phyloP scores from a whole-genome alignment of 2,797 vertebrate genomes.

The Acanthiza pusilla region DNA sequence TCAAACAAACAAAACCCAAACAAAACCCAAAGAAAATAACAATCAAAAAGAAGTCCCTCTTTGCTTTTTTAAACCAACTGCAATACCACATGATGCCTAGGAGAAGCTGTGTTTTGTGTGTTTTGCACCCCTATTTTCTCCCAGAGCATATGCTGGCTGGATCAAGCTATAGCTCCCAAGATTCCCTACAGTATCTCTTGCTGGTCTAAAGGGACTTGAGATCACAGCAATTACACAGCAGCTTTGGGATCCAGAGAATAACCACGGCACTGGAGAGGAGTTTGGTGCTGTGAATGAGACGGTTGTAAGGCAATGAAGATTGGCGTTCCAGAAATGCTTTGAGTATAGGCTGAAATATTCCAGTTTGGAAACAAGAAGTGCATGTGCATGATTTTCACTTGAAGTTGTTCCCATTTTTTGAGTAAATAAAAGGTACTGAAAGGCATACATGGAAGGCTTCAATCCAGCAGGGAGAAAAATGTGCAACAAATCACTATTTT shows the following conservation, averaged over 20 bases:
- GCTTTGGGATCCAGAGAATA: background rate
- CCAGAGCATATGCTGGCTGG: background rate
- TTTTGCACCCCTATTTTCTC: background rate
- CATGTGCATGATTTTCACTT: background rate
- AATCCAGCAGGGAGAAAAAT: background rate
- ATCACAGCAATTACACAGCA: background rate
- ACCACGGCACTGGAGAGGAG: background rate
- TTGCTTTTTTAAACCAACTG: background rate
- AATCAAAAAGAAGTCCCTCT: fast-evolving
- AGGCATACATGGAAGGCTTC: background rate
- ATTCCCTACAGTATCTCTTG: background rate
- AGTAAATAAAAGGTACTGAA: background rate
- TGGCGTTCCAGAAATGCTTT: fast-evolving
- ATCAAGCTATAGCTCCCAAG: background rate
- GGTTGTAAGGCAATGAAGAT: background rate
- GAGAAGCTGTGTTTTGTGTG: background rate
- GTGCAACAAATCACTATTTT: background rate
- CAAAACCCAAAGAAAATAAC: background rate
- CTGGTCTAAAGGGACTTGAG: background rate
- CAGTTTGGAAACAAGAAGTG: background rate
- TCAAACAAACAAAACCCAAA: background rate
- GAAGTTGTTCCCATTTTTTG: background rate
- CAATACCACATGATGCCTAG: background rate
- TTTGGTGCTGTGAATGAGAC: background rate
- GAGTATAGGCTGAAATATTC: background rate